Evolutionary conservation across 2,797 vertebrate species (phyloP), one percentile per base, ranked within the genome.

Genomic region (Leucoraja ocellata): DNA sequence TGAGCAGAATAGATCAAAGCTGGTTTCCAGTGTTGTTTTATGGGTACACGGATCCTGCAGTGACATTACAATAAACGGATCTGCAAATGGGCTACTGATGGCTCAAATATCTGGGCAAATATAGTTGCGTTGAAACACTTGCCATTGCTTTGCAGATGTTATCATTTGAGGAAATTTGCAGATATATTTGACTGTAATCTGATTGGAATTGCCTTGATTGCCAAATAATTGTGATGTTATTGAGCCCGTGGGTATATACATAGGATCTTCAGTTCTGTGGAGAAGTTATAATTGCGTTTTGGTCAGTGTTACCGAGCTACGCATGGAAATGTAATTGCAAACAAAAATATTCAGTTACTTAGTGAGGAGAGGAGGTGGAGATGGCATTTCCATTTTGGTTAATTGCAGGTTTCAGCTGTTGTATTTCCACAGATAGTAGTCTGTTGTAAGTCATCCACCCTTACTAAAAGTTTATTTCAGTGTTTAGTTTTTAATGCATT

Each of bases 1-100:
- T 92, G 39, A 92, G 90, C 90, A 16, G 71, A 39, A 46, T 8
- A n/a, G 90, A 76, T 58, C 23, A 92, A 92, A 92, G 90, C 11
- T 68, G 84, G 14, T 68, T n/a, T 65, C 63, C 4, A 36, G 84
- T 68, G 83, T 54, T 21, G 54, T 1, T 46, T 18, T 23, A 81
- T 25, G 58, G 61, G 16, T 65, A 16, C 58, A 63, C 32, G 83
- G 32, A 65, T 88, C n/a, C 84, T 16, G n/a, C n/a, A 32, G 84
- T 68, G 63, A 68, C 81, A n/a, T 68, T 88, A 18, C 63, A 88
- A 88, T 65, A n/a, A 36, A 88, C n/a, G 25, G 46, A 9, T 86
- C n/a, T 16, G 9, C 25, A 25, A 84, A 63, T 63, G 58, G n/a
- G 4, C 65, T 23, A 68, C 21, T 36, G 61, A 32, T n/a, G 58